Evolutionary conservation across 2,113 vertebrate species (phyloP).

Genomic region (Gopherus flavomarginatus): DNA sequence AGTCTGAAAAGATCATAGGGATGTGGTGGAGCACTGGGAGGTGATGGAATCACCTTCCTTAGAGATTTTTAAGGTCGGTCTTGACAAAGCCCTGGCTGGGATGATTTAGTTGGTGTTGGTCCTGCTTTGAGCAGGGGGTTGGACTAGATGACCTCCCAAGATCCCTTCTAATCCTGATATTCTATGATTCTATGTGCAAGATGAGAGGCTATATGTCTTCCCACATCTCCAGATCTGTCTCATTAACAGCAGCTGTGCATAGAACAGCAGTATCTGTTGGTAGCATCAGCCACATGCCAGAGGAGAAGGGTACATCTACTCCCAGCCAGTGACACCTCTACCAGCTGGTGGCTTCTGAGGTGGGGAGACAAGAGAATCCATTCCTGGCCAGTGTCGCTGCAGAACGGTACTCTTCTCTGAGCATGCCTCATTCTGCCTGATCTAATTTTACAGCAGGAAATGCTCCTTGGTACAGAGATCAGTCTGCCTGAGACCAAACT

Average conservation of each 20-base stretch:
- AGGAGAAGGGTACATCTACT: background rate
- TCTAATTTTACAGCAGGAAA: background rate
- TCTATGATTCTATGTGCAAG: background rate
- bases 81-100: too few species aligned
- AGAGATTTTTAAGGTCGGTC: too few species aligned
- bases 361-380: background rate
- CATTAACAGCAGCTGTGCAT: background rate
- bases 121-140: too few species aligned
- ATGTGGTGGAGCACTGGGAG: too few species aligned
- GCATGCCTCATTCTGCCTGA: background rate
- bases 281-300: background rate
- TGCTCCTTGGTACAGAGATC: accelerated
- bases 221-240: accelerated
- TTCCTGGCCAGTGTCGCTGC: accelerated
- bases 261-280: background rate
- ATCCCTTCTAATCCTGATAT: too few species aligned
- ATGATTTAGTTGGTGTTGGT: too few species aligned
- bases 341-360: background rate
- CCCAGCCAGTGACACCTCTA: background rate
- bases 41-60: too few species aligned
- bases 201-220: background rate
- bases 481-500: background rate
- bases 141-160: too few species aligned
- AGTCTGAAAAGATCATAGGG: background rate
- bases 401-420: background rate